Evolutionary conservation across 2,113 vertebrate genomes (phyloP), one percentile per base, ranked within the genome.

Genomic region (Nothocercus nigrocapillus): DNA sequence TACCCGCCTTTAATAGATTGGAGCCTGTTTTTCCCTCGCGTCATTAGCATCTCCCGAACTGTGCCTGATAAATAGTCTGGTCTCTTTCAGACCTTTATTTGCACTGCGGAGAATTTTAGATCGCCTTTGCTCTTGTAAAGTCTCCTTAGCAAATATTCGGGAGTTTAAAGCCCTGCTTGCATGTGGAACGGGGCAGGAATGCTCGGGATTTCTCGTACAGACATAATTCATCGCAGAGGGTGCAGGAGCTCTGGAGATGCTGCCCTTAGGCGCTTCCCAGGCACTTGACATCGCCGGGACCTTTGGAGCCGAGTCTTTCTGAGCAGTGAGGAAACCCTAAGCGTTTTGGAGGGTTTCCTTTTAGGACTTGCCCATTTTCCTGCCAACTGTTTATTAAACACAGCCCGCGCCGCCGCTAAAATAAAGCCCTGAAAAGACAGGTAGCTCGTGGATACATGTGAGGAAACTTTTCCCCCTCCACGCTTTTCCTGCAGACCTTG

Each of bases 401-500:
- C 74, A 87, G 64, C 25, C 40, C 38, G 54, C 74, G 11, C 10
- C 44, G 70, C 18, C 47, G 47, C 25, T 91, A 69, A 80, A 86
- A 63, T 16, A 85, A 79, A 79, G 27, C 12, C 30, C 25, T 28
- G 67, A 32, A 15, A 34, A 15, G 44, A 27, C 34, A 20, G 25
- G 18, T 72, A 28, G 36, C 42, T 64, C 19, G 18, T 3, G 38
- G 21, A 61, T 44, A 34, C 13, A 19, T 16, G 5, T 25, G 28
- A 40, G 3, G 6, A 27, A 28, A 38, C 7, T 20, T 95, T 72
- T 83, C 54, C 97, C 18, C 24, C 38, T 16, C 38, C 11, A 64
- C 89, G 49, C 64, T 95, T 67, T 93, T 95, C 15, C 96, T 93
- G 32, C 86, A 99, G 99, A 99, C 99, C 2, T 95, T 99, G 96